A percentile compares a stretch with the other conserved stretches of the same genome.
Conservation (phyloP, 2,113 vertebrate genomes). For the Elgaria multicarinata region DNA sequence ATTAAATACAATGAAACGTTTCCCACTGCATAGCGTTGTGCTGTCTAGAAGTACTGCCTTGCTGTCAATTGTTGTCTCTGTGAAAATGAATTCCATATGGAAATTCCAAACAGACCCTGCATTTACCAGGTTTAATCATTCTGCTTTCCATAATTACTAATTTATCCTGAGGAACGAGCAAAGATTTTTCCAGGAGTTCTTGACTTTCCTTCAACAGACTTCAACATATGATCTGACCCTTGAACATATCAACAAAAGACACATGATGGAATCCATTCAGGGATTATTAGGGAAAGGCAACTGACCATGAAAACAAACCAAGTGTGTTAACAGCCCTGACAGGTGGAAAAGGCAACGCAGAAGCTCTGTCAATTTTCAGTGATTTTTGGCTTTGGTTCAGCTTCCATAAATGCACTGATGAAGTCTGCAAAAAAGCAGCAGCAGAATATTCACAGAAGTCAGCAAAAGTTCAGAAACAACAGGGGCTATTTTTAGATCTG, state of each 20-base stretch:
- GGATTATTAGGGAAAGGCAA: neutral
- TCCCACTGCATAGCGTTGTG: too few species aligned
- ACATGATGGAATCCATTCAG: neutral
- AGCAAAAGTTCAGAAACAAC: slow-evolving; percentile 23
- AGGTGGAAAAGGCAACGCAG: neutral
- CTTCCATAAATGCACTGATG: slow-evolving; percentile 12
- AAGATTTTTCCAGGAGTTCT: neutral
- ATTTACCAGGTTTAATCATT: neutral
- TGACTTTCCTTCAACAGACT: neutral
- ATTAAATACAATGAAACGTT: neutral
- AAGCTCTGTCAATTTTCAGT: slow-evolving; percentile 11
- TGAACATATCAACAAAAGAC: neutral
- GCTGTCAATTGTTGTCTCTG: too few species aligned
- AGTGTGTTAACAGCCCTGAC: neutral
- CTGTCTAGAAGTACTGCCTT: too few species aligned
- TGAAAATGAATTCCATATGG: neutral
- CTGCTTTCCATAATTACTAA: too few species aligned
- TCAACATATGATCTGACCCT: neutral
- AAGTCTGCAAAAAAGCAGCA: neutral
- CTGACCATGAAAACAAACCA: neutral
- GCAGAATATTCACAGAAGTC: slow-evolving; percentile 25
- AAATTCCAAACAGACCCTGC: neutral
- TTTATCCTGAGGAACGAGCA: neutral
- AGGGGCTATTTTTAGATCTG: slow-evolving; percentile 18
- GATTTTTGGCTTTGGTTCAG: slow-evolving; percentile 8